phyloP scores from a whole-genome alignment of 2,797 vertebrate species.

The Pangasius larnaudii region DNA sequence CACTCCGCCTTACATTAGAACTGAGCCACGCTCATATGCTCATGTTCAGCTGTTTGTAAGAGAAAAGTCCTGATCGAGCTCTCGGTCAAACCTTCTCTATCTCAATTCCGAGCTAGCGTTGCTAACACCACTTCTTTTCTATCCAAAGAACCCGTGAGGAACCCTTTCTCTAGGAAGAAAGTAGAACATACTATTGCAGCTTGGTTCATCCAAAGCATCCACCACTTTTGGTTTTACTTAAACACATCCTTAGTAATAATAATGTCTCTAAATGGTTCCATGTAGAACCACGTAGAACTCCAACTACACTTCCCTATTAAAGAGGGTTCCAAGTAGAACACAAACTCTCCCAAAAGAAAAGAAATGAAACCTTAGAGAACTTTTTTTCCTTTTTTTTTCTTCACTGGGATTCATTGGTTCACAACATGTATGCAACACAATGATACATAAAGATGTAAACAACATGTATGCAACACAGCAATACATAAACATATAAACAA shows the following conservation, averaged over 20 bases:
- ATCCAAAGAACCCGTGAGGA: neutral
- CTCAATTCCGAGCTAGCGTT: neutral
- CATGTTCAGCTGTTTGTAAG: neutral
- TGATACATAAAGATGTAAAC: too few species aligned
- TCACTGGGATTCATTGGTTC: neutral
- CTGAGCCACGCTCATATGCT: neutral
- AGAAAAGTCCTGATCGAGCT: too few species aligned
- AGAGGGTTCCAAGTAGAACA: neutral
- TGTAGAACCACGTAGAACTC: neutral
- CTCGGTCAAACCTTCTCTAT: neutral
- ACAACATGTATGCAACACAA: too few species aligned
- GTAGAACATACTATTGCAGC: neutral
- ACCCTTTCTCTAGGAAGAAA: neutral
- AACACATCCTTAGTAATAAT: neutral
- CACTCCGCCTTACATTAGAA: neutral
- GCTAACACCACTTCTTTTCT: too few species aligned
- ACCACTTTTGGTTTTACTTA: neutral
- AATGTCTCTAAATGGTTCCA: neutral
- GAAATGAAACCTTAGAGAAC: neutral
- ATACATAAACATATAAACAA: too few species aligned
- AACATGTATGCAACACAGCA: too few species aligned
- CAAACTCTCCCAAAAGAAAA: neutral
- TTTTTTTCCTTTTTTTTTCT: too few species aligned
- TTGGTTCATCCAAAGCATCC: neutral
- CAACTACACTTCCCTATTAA: neutral